Evolutionary conservation across 2,797 vertebrate genomes (phyloP).

Genomic region (Leuciscus waleckii): DNA sequence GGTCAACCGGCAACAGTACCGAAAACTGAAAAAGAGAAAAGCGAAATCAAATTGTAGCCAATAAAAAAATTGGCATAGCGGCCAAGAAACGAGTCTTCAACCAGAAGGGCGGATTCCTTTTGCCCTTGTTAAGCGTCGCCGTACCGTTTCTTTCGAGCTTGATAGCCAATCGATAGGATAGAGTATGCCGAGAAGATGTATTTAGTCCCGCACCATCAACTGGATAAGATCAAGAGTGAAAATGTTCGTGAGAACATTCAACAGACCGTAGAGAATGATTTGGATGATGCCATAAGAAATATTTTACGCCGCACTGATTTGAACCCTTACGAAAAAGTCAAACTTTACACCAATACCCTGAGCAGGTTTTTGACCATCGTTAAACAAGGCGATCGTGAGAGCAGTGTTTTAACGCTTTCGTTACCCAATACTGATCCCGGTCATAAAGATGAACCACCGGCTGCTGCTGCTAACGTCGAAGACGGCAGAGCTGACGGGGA

Average conservation of each 20-base stretch:
- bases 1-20: accelerated
- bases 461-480: too few relatives aligned
- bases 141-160: not conserved
- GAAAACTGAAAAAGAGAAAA: not conserved
- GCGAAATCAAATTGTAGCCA: not conserved
- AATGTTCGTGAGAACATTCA: too few relatives aligned
- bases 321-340: not conserved
- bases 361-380: not conserved
- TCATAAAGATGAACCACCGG: too few relatives aligned
- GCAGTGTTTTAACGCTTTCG: too few relatives aligned
- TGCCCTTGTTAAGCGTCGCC: not conserved
- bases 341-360: not conserved
- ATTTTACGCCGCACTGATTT: not conserved
- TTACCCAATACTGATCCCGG: too few relatives aligned
- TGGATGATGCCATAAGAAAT: not conserved
- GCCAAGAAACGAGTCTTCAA: slow-evolving; percentile 3
- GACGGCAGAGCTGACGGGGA: too few relatives aligned
- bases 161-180: not conserved
- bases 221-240: too few relatives aligned
- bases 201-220: too few relatives aligned
- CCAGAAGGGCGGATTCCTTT: slow-evolving; percentile 5
- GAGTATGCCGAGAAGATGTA: too few relatives aligned
- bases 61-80: not conserved
- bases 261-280: not conserved
- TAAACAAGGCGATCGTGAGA: not conserved